These are phyloP conservation scores for Drosophila trichaetosa DNA, from an alignment of 2,888 invertebrate genomes.

Conservation along the genomic window DNA sequence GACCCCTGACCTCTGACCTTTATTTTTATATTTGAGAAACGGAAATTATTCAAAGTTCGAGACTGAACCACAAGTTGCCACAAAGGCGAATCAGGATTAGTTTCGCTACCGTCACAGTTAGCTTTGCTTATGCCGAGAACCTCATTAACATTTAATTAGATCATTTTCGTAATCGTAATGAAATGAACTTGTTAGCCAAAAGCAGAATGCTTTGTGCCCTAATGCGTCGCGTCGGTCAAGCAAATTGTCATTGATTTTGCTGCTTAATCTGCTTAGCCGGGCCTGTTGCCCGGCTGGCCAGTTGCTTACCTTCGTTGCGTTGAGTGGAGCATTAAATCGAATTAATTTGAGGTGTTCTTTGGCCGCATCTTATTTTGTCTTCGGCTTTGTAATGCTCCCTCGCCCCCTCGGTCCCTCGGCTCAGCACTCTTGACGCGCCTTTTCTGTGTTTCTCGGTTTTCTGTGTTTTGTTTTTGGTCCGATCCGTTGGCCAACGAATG, in stretches of 20 bases:
- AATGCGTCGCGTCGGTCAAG: constrained; percentile 43
- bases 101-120: constrained; percentile 31
- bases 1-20: not conserved
- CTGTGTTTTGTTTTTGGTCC: constrained; percentile 23
- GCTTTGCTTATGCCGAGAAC: constrained; percentile 18
- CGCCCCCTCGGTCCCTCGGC: not conserved
- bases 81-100: constrained; percentile 34
- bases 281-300: constrained; percentile 27
- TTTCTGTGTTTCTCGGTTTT: constrained; percentile 42
- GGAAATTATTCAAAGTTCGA: constrained; percentile 11
- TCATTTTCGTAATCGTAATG: constrained; percentile 63
- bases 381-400: constrained; percentile 2
- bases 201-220: constrained; percentile 32
- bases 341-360: constrained; percentile 69
- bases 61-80: constrained; percentile 3
- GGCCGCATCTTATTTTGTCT: constrained; percentile 23
- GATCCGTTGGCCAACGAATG: constrained; percentile 41
- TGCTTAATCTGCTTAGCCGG: constrained; percentile 67
- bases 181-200: constrained; percentile 63
- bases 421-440: constrained; percentile 45
- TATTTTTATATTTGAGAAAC: not conserved
- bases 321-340: constrained; percentile 75
- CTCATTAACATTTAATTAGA: constrained; percentile 77
- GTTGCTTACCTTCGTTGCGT: constrained; percentile 45
- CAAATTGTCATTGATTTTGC: constrained; percentile 75